These are phyloP conservation scores for Cetonia aurata DNA, from an alignment of 2,888 invertebrate species.

Conservation along the genomic window DNA sequence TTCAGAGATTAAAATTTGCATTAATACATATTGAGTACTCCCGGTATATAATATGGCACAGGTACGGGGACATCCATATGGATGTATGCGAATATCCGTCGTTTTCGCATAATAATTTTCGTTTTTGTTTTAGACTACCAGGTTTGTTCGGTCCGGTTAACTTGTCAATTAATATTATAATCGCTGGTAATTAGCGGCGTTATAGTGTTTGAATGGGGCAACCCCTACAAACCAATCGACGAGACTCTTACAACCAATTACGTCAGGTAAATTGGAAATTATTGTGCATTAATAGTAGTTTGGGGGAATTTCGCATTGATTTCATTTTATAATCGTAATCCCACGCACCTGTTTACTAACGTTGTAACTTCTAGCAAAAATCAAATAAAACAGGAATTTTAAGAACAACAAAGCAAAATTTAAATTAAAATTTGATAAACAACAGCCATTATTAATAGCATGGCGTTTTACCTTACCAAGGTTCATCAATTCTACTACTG, in stretches of 20 bases:
- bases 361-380: too few relatives aligned
- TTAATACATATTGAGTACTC: too few relatives aligned
- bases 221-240: neutral
- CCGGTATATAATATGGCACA: neutral
- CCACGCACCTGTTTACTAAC: too few relatives aligned
- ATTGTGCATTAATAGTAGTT: slow-evolving; percentile 21
- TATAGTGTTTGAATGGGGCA: slow-evolving; percentile 14
- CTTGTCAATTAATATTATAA: slow-evolving; percentile 30
- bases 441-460: too few relatives aligned
- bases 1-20: slow-evolving; percentile 31
- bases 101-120: slow-evolving; percentile 23
- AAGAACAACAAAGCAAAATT: too few relatives aligned
- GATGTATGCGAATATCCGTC: neutral
- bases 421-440: too few relatives aligned
- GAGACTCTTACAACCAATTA: slow-evolving; percentile 31
- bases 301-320: neutral
- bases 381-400: too few relatives aligned
- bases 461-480: too few relatives aligned
- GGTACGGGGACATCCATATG: neutral
- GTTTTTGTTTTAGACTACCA: slow-evolving; percentile 6
- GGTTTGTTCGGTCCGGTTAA: slow-evolving; percentile 1
- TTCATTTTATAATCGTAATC: neutral
- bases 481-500: too few relatives aligned
- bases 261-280: slow-evolving; percentile 27
- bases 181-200: slow-evolving; percentile 30